Conservation (phyloP, 2,797 vertebrate species). For the Clarias platycephalus region DNA sequence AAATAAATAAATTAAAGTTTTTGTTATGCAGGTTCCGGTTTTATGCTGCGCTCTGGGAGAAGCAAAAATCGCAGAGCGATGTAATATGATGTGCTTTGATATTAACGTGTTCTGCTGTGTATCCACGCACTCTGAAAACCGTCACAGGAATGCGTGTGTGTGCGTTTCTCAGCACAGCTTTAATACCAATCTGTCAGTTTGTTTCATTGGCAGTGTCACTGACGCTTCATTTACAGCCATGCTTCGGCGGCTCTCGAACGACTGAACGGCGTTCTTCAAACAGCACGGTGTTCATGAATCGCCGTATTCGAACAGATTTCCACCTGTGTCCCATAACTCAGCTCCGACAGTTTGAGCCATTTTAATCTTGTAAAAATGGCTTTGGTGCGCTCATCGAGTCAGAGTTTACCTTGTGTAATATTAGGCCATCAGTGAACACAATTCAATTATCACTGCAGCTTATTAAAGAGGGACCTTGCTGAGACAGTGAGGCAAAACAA, state of each 20-base stretch:
- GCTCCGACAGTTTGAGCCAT: not conserved
- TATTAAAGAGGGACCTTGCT: constrained; percentile 29
- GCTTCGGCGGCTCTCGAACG: not conserved
- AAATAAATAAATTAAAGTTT: not conserved
- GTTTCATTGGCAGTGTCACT: not conserved
- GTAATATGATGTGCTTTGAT: not conserved
- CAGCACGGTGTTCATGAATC: not conserved
- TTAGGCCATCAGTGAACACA: constrained; percentile 11
- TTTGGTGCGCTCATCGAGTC: not conserved
- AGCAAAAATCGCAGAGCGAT: not conserved
- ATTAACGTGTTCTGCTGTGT: not conserved
- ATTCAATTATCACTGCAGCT: constrained; percentile 29
- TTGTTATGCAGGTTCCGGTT: not conserved
- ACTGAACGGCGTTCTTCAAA: not conserved
- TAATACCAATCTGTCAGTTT: not conserved
- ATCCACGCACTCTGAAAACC: not conserved
- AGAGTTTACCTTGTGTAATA: constrained; percentile 15
- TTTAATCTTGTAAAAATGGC: not conserved
- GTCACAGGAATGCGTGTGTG: not conserved
- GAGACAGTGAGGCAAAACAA: not conserved
- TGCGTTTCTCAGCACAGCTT: not conserved
- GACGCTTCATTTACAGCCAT: not conserved
- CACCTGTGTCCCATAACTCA: not conserved
- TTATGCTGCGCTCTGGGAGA: not conserved
- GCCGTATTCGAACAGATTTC: not conserved